A percentile compares a stretch with the other conserved stretches of the same genome.
These are phyloP conservation scores for Melikaiella ostensackeni DNA, from an alignment of 2,888 invertebrate species.

Conservation along the genomic window DNA sequence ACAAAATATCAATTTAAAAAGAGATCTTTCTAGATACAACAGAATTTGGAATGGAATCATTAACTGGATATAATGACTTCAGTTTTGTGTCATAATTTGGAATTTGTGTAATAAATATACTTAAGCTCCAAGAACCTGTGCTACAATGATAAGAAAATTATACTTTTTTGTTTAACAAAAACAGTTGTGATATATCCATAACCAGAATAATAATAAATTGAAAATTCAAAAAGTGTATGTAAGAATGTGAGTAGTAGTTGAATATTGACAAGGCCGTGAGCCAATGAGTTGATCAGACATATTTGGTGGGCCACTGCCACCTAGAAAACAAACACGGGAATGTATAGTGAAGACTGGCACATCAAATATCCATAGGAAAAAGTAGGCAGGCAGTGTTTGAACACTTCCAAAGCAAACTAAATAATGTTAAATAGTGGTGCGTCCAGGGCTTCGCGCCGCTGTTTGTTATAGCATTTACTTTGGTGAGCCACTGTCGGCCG, in stretches of 20 bases:
- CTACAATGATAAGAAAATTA: no score
- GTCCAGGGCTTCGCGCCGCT: constrained; percentile 56
- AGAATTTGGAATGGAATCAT: no score
- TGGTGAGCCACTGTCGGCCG: constrained; percentile 70
- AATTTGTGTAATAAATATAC: no score
- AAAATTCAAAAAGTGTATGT: no score
- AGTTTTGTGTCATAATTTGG: no score
- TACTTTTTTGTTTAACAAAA: no score
- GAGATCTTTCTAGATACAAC: no score
- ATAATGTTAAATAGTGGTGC: constrained; percentile 75
- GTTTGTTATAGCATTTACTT: constrained; percentile 76
- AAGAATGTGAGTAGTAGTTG: not conserved
- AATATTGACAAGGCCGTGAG: not conserved
- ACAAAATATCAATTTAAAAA: no score
- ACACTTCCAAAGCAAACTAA: constrained; percentile 75
- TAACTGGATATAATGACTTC: no score
- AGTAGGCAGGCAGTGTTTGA: constrained; percentile 72
- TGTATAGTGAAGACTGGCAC: constrained; percentile 61
- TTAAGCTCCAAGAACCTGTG: no score
- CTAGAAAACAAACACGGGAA: constrained; percentile 71
- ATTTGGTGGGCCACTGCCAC: constrained; percentile 53
- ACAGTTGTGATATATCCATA: no score
- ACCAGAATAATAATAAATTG: no score
- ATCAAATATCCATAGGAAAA: constrained; percentile 70
- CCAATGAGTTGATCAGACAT: not conserved